Conservation (phyloP, 2,888 invertebrate genomes). For the Oscheius onirici region DNA sequence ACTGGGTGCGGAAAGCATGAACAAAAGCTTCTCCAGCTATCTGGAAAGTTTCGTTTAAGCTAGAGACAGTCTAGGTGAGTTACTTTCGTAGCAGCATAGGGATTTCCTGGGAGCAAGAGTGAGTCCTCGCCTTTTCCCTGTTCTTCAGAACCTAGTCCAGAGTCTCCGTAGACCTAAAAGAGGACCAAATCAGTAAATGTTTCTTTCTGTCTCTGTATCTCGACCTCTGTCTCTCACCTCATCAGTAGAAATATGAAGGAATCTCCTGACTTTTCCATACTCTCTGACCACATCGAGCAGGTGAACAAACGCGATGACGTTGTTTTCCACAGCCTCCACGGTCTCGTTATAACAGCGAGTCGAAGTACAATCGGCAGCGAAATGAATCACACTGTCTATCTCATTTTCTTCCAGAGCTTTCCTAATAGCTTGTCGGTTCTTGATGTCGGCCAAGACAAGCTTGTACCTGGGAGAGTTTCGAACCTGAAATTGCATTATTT, state of each 20-base stretch:
- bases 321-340: constrained; percentile 66
- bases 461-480: constrained; percentile 63
- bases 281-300: constrained; percentile 61
- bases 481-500: constrained; percentile 34
- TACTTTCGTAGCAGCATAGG: constrained; percentile 69
- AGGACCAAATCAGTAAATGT: no score
- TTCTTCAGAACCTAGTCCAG: constrained; percentile 62
- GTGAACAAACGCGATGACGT: constrained; percentile 66
- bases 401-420: constrained; percentile 57
- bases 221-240: constrained; percentile 47
- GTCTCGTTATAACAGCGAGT: constrained; percentile 69
- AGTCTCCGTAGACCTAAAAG: constrained; percentile 69
- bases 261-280: constrained; percentile 62
- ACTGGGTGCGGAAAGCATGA: constrained; percentile 55
- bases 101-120: constrained; percentile 66
- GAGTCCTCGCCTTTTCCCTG: constrained; percentile 61
- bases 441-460: constrained; percentile 64
- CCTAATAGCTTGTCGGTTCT: constrained; percentile 59
- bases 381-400: constrained; percentile 70
- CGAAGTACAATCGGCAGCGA: constrained; percentile 70
- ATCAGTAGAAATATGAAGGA: constrained; percentile 69
- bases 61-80: no score
- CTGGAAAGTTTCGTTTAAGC: constrained; percentile 37
- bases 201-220: neutral
- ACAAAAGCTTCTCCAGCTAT: constrained; percentile 67